Conservation (phyloP, 2,888 invertebrate species). For the Uropetala carovei region DNA sequence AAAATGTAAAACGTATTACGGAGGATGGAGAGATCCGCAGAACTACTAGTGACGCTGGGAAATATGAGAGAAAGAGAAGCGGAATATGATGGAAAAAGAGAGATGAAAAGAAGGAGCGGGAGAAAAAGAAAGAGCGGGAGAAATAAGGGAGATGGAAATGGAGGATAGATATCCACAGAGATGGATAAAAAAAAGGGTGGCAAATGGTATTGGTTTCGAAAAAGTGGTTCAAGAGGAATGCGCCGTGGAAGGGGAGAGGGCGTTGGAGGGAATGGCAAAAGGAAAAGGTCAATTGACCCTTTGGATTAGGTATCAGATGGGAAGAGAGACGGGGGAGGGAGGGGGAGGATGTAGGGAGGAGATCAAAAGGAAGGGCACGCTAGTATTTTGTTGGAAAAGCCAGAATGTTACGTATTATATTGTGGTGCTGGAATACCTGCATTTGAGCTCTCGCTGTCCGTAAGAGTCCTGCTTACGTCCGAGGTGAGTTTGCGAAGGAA, state of each 20-base stretch:
- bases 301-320: slow-evolving; percentile 22
- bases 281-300: slow-evolving; percentile 29
- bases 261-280: background rate
- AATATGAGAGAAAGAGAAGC: background rate
- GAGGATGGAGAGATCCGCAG: background rate
- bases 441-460: too few relatives aligned
- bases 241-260: background rate
- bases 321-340: background rate
- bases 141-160: too few relatives aligned
- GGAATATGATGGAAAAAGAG: background rate
- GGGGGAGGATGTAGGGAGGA: background rate
- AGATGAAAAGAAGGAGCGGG: background rate
- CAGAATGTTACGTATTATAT: too few relatives aligned
- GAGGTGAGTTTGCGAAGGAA: background rate
- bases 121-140: too few relatives aligned
- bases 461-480: too few relatives aligned
- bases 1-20: background rate
- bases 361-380: background rate
- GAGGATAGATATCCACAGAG: too few relatives aligned
- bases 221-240: background rate
- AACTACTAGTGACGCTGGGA: background rate
- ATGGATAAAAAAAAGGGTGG: background rate
- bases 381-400: background rate
- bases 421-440: too few relatives aligned
- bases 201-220: slow-evolving; percentile 14